phyloP scores from a whole-genome alignment of 2,888 invertebrate species.

The Amitus sp. region DNA sequence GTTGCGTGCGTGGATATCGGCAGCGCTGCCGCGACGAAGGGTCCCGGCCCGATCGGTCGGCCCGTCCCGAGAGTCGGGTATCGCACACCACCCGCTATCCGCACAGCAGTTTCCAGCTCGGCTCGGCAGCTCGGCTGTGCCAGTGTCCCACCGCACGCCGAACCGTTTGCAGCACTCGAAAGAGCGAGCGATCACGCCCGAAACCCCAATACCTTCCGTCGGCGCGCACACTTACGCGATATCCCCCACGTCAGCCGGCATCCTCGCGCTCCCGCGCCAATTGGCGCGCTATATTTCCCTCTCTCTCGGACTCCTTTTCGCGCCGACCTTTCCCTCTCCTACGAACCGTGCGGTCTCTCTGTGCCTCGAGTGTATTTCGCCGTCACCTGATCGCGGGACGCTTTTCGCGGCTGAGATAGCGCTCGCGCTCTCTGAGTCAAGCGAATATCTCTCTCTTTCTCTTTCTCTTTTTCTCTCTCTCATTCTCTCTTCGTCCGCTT shows the following conservation, averaged over 20 bases:
- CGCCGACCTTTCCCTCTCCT: conserved; percentile 29
- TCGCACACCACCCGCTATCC: conserved; percentile 60
- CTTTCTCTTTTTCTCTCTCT: conserved; percentile 22
- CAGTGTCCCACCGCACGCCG: conserved; percentile 66
- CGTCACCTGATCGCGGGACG: conserved; percentile 63
- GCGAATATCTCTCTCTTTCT: conserved; percentile 45
- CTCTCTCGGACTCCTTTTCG: conserved; percentile 35
- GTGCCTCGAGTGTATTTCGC: conserved; percentile 47
- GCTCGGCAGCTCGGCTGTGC: too few species aligned
- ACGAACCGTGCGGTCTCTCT: too few species aligned
- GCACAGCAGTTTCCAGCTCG: conserved; percentile 48
- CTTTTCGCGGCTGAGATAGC: conserved; percentile 62
- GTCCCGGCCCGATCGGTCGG: conserved; percentile 54
- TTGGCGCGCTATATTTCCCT: conserved; percentile 25
- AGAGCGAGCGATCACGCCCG: conserved; percentile 51
- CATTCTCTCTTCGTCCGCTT: conserved; percentile 15
- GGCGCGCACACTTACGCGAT: conserved; percentile 13
- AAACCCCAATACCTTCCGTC: conserved; percentile 38
- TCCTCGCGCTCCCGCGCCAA: conserved; percentile 31
- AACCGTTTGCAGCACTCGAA: conserved; percentile 62
- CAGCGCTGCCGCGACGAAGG: conserved; percentile 39
- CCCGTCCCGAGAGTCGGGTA: conserved; percentile 53
- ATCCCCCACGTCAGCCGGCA: conserved; percentile 24
- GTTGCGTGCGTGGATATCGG: too few species aligned
- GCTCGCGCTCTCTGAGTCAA: conserved; percentile 58